A percentile compares a stretch with the other conserved stretches of the same genome.
phyloP scores from a whole-genome alignment of 2,797 vertebrate species.

The Epinephelus awoara region DNA sequence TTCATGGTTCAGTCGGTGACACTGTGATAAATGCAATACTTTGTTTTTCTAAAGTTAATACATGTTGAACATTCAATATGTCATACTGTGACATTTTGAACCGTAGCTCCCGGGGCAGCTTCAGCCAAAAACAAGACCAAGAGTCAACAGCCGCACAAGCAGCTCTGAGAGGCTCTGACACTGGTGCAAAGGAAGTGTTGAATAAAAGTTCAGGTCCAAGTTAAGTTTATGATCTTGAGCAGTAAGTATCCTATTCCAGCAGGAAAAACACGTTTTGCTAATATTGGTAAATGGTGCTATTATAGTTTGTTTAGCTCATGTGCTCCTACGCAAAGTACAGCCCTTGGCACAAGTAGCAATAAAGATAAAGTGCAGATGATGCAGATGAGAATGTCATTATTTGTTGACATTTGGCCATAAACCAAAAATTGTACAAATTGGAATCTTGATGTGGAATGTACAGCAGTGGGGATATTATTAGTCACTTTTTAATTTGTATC shows the following conservation, averaged over 20 bases:
- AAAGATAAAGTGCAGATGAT: not conserved
- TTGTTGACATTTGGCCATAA: not conserved
- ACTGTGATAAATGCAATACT: not conserved
- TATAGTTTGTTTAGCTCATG: not conserved
- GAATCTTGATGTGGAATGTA: not conserved
- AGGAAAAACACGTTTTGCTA: not conserved
- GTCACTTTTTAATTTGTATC: too few species aligned
- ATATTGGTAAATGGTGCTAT: not conserved
- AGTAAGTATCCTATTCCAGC: not conserved
- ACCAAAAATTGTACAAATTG: not conserved
- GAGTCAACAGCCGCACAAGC: not conserved
- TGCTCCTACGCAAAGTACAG: not conserved
- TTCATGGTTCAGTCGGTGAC: slow-evolving; percentile 7
- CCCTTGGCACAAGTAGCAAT: not conserved
- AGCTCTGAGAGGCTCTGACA: not conserved
- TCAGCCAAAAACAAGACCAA: not conserved
- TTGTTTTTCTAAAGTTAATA: not conserved
- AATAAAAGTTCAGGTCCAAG: not conserved
- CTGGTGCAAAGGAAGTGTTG: not conserved
- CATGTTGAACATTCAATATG: not conserved
- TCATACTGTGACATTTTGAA: not conserved
- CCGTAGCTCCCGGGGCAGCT: not conserved
- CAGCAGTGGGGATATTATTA: not conserved
- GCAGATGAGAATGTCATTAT: not conserved
- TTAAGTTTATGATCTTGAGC: not conserved